Percentiles rank a stretch among this genome's conserved stretches.
phyloP scores from a whole-genome alignment of 64 coral and sea anemone genomes.

The Pocillopora verrucosa region DNA sequence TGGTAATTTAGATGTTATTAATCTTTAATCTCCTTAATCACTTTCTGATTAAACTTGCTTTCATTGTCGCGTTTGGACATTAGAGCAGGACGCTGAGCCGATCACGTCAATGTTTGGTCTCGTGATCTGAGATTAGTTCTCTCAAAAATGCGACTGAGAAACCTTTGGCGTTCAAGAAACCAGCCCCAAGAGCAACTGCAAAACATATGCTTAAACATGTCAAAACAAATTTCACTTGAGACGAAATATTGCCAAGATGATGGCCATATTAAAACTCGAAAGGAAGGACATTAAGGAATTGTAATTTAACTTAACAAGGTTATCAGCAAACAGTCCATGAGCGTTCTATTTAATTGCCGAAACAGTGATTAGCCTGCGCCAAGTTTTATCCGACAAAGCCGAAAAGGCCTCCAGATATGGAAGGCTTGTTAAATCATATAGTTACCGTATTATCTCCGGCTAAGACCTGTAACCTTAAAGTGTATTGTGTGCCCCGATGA shows the following conservation, averaged over 20 bases:
- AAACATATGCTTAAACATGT: neutral
- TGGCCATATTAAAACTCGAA: neutral
- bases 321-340: neutral
- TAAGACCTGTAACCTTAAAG: neutral
- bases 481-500: neutral
- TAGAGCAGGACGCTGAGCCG: too few relatives aligned
- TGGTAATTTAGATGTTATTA: neutral
- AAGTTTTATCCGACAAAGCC: neutral
- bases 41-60: slow-evolving; percentile 2
- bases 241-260: neutral
- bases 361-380: neutral
- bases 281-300: neutral
- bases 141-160: neutral
- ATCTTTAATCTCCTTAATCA: neutral
- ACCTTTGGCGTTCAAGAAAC: neutral
- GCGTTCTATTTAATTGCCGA: neutral
- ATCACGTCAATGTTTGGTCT: neutral
- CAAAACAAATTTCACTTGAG: neutral
- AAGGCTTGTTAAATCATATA: neutral
- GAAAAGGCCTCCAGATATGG: neutral
- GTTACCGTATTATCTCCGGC: neutral
- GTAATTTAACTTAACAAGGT: neutral
- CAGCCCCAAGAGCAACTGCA: neutral
- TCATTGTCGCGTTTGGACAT: neutral
- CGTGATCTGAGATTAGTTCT: neutral